Evolutionary conservation across 2,888 invertebrate genomes (phyloP).

Genomic region (Hydroisotoma schaefferi): DNA sequence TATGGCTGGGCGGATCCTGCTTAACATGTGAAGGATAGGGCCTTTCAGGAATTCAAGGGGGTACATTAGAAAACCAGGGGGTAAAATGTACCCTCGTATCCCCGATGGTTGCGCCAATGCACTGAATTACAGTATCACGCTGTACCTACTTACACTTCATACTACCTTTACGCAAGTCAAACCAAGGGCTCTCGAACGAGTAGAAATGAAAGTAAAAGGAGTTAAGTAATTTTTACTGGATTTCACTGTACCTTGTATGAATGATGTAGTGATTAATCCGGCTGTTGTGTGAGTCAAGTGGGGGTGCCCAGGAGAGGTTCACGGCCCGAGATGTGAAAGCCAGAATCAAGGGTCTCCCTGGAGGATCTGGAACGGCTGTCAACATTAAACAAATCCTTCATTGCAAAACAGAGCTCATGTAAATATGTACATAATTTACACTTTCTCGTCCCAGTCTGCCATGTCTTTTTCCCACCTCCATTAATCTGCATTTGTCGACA

Average conservation of each 20-base stretch:
- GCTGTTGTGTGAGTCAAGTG: conserved; percentile 66
- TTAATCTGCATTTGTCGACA: conserved; percentile 38
- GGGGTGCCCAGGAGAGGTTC: conserved; percentile 71
- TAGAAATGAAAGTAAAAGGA: no score
- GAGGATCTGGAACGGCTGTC: conserved; percentile 61
- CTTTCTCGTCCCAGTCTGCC: no score
- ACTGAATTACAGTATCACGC: no score
- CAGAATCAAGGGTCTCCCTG: conserved; percentile 67
- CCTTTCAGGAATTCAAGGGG: no score
- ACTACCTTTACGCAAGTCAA: no score
- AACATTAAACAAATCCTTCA: conserved; percentile 23
- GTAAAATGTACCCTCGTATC: no score
- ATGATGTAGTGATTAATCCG: conserved; percentile 69
- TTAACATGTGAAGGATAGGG: no score
- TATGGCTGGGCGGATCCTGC: no score
- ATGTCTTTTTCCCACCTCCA: conserved; percentile 37
- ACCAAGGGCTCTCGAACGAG: no score
- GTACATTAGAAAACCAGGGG: no score
- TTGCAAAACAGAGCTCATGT: not conserved
- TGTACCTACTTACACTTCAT: no score
- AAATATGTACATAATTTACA: conserved; percentile 32
- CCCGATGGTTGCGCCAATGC: no score
- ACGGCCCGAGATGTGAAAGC: conserved; percentile 70
- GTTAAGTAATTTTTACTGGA: not conserved
- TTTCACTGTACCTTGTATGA: conserved; percentile 63